Percentiles rank a stretch among this genome's conserved stretches.
Conservation (phyloP, 2,888 invertebrate genomes). For the Patella ulyssiponensis region DNA sequence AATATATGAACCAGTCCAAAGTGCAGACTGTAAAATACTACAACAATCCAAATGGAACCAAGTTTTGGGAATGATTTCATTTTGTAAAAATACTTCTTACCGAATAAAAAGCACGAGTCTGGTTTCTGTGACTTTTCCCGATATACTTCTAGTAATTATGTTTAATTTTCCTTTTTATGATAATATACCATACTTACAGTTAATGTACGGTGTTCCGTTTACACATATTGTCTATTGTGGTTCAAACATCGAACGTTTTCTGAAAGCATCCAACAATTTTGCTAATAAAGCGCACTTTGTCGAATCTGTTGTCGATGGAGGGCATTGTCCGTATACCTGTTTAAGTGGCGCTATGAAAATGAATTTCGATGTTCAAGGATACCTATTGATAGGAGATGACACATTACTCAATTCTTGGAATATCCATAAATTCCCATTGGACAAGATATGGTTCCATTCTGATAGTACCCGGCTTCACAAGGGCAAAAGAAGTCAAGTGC, state of each 20-base stretch:
- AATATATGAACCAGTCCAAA: neutral
- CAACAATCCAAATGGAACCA: neutral
- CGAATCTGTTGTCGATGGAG: conserved; percentile 4
- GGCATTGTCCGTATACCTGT: conserved; percentile 24
- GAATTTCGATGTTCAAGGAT: conserved; percentile 39
- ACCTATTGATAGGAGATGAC: conserved; percentile 37
- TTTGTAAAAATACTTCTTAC: neutral
- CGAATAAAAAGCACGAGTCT: neutral
- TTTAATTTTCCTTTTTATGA: conserved; percentile 13
- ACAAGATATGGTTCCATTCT: conserved; percentile 7
- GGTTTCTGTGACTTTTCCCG: neutral
- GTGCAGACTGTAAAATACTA: neutral
- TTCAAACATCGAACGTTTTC: neutral
- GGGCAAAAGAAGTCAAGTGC: neutral
- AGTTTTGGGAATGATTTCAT: conserved; percentile 9
- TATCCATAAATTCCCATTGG: neutral
- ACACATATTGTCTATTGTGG: conserved; percentile 19
- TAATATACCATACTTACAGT: conserved; percentile 10
- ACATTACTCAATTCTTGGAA: conserved; percentile 26
- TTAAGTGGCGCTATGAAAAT: conserved; percentile 34
- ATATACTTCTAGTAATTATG: conserved; percentile 10
- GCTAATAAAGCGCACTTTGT: conserved; percentile 8
- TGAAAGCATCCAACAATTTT: neutral
- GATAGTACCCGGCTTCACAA: too few relatives aligned
- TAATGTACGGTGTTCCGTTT: conserved; percentile 14